These are phyloP conservation scores for Geothlypis trichas DNA, from an alignment of 2,113 vertebrate genomes.

Conservation along the genomic window DNA sequence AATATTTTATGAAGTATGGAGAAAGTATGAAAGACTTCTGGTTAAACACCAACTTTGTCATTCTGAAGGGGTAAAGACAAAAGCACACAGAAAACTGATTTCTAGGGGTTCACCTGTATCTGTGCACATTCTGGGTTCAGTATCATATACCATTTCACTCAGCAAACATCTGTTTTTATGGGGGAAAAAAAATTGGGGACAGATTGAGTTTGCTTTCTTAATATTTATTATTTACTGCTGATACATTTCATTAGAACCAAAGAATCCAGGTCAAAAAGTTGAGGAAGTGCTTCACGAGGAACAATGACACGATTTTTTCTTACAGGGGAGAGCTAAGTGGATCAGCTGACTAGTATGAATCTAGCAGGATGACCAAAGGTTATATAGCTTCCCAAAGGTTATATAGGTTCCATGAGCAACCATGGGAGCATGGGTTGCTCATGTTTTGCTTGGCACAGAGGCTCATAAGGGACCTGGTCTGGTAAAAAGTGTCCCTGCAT, in stretches of 20 bases:
- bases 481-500: background rate
- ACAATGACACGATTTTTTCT: background rate
- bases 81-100: background rate
- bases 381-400: background rate
- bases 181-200: background rate
- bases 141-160: background rate
- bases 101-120: background rate
- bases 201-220: background rate
- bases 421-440: background rate
- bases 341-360: background rate
- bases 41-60: background rate
- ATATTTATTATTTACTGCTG: background rate
- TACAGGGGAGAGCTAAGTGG: background rate
- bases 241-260: background rate
- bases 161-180: background rate
- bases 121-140: background rate
- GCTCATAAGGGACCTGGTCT: background rate
- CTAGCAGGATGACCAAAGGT: background rate
- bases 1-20: background rate
- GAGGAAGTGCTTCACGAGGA: background rate
- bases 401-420: background rate
- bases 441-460: background rate
- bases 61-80: background rate
- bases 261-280: background rate
- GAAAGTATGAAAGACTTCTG: background rate